A percentile compares a stretch with the other conserved stretches of the same genome.
Evolutionary conservation across 2,113 vertebrate species (phyloP).

Genomic region (western clawed frog (Xenopus tropicalis)): DNA sequence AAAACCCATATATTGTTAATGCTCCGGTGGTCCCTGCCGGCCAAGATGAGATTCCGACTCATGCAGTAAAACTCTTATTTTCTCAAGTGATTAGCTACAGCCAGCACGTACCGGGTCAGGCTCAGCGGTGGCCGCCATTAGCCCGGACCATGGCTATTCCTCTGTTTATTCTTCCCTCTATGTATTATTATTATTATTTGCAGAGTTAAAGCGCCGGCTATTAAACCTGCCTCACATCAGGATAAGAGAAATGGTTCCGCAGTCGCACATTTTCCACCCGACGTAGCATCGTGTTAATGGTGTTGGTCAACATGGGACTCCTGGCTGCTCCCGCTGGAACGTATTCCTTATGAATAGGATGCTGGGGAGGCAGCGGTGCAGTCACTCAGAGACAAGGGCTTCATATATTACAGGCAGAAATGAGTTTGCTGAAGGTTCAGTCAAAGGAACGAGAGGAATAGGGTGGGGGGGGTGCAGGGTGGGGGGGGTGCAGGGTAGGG

Average conservation of each 20-base stretch:
- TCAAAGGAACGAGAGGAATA: neutral
- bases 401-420: neutral
- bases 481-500: no score
- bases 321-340: no score
- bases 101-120: slow-evolving; percentile 4
- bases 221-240: neutral
- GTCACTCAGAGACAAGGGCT: neutral
- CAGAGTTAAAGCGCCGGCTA: neutral
- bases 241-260: neutral
- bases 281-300: no score
- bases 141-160: neutral
- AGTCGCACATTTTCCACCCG: no score
- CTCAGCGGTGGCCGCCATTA: neutral
- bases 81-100: slow-evolving; percentile 21
- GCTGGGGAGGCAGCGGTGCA: no score
- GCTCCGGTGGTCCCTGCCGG: slow-evolving; percentile 21
- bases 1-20: slow-evolving; percentile 5
- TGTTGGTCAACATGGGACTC: no score
- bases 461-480: no score
- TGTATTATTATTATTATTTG: neutral
- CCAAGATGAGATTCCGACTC: slow-evolving; percentile 19
- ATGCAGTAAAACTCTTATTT: slow-evolving; percentile 14
- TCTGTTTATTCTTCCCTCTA: neutral
- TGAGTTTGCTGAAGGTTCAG: neutral
- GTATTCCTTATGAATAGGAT: no score